Base-by-base conservation (phyloP, 2,797 vertebrate species). In the Neosilurus mollespiculum region DNA sequence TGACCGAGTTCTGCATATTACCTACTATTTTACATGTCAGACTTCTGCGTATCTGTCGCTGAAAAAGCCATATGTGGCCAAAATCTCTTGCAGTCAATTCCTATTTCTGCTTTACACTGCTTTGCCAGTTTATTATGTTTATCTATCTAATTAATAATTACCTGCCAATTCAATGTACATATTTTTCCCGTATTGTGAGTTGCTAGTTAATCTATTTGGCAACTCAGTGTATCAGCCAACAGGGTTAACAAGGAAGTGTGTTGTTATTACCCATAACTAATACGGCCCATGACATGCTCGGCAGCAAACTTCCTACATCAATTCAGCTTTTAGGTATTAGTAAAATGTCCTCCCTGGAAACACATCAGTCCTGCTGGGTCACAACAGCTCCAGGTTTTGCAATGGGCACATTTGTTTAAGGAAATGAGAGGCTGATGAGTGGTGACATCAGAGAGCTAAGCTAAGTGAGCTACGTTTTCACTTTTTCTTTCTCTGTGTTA, bases 351-450 rank as follows among this genome's bases (percentile, higher is more conserved):
- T 80, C 30, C 5, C 65, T 78, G 73, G 49, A 78, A 62, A 78
- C 30, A 22, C 54, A 61, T 73, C 61, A 61, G 62, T 51, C 64
- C 70, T 61, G 61, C 49, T 24, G 56, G 43, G 30, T 24, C n/a
- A 53, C 43, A 37, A 37, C 70, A 24, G 67, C 67, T 82, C 69
- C 61, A 66, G 53, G 37, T 75, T 80, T 86, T 83, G 76, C 81
- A 82, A 82, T 82, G 9, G 67, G n/a, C 54, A 34, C 66, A 85
- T 85, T 85, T 85, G 84, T 82, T 82, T 85, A 85, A 59, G 81
- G 81, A 85, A 85, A 85, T 82, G 56, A 85, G 84, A 85, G 43
- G 73, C 80, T 72, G 37, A 78, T 72, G 75, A 78, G 59, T 66
- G 67, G 84, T 78, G 37, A 78, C 30, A 34, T 85, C 80, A 64